Percentiles rank a stretch among this genome's conserved stretches.
Evolutionary conservation across 1,140 invertebrate species (phyloP).

Genomic region (Hirudo medicinalis): DNA sequence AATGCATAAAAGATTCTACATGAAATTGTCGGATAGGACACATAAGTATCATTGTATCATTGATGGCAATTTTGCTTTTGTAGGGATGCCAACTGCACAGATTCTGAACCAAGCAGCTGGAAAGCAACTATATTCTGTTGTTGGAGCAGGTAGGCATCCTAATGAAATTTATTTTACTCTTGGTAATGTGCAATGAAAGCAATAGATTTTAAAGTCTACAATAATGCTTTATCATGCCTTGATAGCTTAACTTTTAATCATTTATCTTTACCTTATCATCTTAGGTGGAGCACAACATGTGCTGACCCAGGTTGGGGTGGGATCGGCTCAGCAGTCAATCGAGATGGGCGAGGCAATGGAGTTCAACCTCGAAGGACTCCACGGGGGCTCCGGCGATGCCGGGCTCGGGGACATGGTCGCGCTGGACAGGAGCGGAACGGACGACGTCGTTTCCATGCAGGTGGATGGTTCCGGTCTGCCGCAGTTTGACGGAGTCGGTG

Average conservation of each 20-base stretch:
- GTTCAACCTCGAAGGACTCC: constrained; percentile 10
- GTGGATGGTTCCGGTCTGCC: constrained; percentile 19
- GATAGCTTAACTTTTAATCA: too few relatives aligned
- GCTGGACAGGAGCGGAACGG: neutral
- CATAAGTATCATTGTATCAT: too few relatives aligned
- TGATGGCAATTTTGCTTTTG: neutral
- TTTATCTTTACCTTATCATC: too few relatives aligned
- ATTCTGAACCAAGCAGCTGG: constrained; percentile 43
- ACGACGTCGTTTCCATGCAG: constrained; percentile 16
- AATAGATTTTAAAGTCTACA: too few relatives aligned
- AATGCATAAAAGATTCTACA: too few relatives aligned
- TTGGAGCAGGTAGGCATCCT: neutral
- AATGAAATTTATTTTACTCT: neutral
- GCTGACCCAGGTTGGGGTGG: neutral
- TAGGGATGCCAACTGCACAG: constrained; percentile 31
- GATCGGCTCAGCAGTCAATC: neutral
- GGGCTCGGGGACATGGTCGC: constrained; percentile 5
- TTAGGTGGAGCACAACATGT: constrained; percentile 2
- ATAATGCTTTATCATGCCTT: too few relatives aligned
- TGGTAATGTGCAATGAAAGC: too few relatives aligned
- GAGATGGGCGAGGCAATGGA: constrained; percentile 7
- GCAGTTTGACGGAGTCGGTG: constrained; percentile 20
- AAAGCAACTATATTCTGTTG: constrained; percentile 16
- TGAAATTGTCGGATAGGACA: too few relatives aligned
- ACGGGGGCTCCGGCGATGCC: constrained; percentile 9